Base-by-base conservation (phyloP, 2,113 vertebrate genomes). In the Cavia porcellus region DNA sequence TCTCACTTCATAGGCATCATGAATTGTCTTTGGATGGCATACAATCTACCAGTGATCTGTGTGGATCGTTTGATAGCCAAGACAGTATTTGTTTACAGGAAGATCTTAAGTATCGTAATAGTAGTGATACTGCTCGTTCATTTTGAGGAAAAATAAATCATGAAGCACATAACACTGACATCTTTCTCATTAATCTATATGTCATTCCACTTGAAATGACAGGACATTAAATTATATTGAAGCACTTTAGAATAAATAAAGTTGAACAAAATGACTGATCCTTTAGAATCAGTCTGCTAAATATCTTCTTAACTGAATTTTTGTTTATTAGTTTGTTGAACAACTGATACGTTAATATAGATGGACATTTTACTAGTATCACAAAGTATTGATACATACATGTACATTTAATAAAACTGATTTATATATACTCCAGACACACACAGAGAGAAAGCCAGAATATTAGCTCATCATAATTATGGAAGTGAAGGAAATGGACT, bases 261-360 rank as follows among this genome's bases (percentile, higher is more conserved):
- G 30, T 35, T n/a, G 77, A 59, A 10, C 50, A 22, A 93, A 82
- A 35, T 70, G 45, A 57, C 17, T 47, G 22, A 85, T 52, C 24
- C 19, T 92, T 89, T 92, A 84, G 84, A 93, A 86, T 66, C 14
- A 90, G 50, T 64, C 30, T 87, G 20, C 32, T 70, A 47, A 92
- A 42, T 80, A 92, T 22, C 38, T 80, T 83, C 77, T 84, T 86
- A 45, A 38, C 25, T 75, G 15, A 64, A 9, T 50, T 62, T 81
- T 90, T 62, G 80, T 92, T 92, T 92, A 52, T 92, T 70, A 45
- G 50, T 88, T 91, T 92, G 38, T 61, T 93, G 66, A 86, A n/a
- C 24, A 91, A 25, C 86, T 77, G 68, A 22, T 42, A 59, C 77
- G 22, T 25, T 88, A 80, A 85, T 90, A 47, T 92, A 77, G 11